Conservation (phyloP, 2,797 vertebrate species). For the Threskiornis aethiopicus region DNA sequence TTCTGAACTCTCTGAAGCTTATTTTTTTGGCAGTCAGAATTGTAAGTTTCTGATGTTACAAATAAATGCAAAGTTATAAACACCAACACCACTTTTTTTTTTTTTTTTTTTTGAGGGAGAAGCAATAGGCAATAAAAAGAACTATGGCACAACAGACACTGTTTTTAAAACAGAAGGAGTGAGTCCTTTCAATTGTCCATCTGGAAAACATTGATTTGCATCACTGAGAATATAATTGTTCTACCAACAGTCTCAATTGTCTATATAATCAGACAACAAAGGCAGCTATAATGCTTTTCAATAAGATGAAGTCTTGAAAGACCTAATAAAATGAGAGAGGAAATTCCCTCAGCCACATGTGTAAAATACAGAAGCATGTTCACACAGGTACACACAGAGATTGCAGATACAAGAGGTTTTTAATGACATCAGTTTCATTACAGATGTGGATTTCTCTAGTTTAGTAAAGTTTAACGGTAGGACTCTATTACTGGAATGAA, state of each 20-base stretch:
- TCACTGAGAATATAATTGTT: background rate
- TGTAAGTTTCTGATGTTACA: background rate
- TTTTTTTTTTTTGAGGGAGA: background rate
- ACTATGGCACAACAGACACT: background rate
- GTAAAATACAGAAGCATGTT: background rate
- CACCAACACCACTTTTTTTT: accelerated
- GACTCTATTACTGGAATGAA: background rate
- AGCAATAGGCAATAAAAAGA: background rate
- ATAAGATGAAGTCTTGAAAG: background rate
- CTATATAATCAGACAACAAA: background rate
- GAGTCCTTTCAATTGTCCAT: background rate
- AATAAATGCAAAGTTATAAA: background rate
- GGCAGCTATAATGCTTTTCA: background rate
- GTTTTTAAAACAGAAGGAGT: background rate
- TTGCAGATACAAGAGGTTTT: background rate
- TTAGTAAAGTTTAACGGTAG: background rate
- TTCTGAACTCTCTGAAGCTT: background rate
- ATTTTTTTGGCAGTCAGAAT: background rate
- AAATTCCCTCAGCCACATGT: background rate
- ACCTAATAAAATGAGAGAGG: background rate
- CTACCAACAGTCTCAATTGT: background rate
- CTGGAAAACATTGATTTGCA: background rate
- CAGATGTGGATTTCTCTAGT: background rate
- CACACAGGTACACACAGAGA: background rate
- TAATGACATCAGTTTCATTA: background rate